A percentile compares a stretch with the other conserved stretches of the same genome.
Evolutionary conservation across 2,797 vertebrate species (phyloP).

Genomic region (Luscinia megarhynchos): DNA sequence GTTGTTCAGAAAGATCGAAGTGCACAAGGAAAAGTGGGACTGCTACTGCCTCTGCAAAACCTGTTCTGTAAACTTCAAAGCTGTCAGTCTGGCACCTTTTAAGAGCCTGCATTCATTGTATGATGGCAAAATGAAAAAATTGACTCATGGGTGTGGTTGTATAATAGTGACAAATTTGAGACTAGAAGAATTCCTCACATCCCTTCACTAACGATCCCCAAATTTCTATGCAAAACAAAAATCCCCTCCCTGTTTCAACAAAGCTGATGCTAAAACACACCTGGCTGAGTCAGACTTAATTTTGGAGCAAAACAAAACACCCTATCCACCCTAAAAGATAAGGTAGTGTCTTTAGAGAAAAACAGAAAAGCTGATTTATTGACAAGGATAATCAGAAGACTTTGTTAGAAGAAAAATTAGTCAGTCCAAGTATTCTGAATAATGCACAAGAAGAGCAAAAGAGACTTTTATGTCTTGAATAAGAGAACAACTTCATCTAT

Average conservation of each 20-base stretch:
- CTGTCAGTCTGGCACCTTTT: constrained; percentile 30
- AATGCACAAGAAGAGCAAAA: background rate
- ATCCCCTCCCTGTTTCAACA: background rate
- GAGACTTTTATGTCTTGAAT: background rate
- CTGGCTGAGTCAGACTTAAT: constrained; percentile 52
- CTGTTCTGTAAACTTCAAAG: constrained; percentile 48
- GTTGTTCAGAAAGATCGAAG: background rate
- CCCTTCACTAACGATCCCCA: constrained; percentile 12
- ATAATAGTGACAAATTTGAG: constrained; percentile 40
- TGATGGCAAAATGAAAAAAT: constrained; percentile 46
- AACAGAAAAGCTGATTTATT: constrained; percentile 14
- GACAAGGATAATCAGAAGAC: background rate
- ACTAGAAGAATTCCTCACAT: constrained; percentile 19
- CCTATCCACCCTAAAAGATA: constrained; percentile 31
- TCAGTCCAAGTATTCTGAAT: background rate
- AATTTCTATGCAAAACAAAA: constrained; percentile 49
- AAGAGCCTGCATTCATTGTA: constrained; percentile 1
- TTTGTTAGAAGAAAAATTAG: background rate
- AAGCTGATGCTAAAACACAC: constrained; percentile 45
- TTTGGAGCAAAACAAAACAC: constrained; percentile 49
- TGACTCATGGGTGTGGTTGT: background rate
- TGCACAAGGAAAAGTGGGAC: background rate
- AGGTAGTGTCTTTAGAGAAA: constrained; percentile 21
- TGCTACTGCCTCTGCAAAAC: constrained; percentile 24
- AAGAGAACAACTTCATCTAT: background rate